Base-by-base conservation (phyloP, 2,888 invertebrate genomes). In the Pecten maximus region DNA sequence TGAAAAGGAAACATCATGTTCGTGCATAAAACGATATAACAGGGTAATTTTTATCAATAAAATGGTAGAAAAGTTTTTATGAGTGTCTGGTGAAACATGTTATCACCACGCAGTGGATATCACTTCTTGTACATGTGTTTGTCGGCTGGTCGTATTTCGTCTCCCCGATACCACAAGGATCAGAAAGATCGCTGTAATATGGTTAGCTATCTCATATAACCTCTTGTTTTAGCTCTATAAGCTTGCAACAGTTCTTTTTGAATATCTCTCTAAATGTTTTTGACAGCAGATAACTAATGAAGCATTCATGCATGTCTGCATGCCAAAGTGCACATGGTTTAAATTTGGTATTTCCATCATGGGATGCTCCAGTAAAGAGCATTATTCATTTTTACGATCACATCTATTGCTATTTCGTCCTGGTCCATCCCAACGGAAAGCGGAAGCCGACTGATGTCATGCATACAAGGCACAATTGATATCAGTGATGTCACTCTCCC, bases 261-360 rank as follows among this genome's bases (percentile, higher is more conserved):
- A 19, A 74, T 35, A 35, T 74, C 74, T 35, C 35, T 35, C 74
- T 8, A 74, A 74, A 74, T 35, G 35, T 28, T 74, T 74, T 74
- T 74, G 74, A 74, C 74, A 74, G 74, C 74, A 10, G 35, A 35
- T 74, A 74, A 74, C 23, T 23, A 74, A 35, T 35, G 74, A 28
- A 35, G 28, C 74, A 74, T 74, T 74, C 74, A 74, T 74, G 74
- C 74, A 74, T 74, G 74, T 74, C 74, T 74, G 74, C 74, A 35
- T 35, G 74, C 35, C 35, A 74, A 74, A 74, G 74, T 74, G 54
- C 54, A 54, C 54, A 74, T 74, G 35, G 12, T 35, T 6, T 28
- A 10, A 10, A 6, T 44, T 44, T 44, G 6, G 44, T 28, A 35
- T 74, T 35, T 28, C 35, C 28, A 28, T 74, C 28, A 35, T 74